phyloP scores from a whole-genome alignment of 2,797 vertebrate species.

The Enteromius mattozi region DNA sequence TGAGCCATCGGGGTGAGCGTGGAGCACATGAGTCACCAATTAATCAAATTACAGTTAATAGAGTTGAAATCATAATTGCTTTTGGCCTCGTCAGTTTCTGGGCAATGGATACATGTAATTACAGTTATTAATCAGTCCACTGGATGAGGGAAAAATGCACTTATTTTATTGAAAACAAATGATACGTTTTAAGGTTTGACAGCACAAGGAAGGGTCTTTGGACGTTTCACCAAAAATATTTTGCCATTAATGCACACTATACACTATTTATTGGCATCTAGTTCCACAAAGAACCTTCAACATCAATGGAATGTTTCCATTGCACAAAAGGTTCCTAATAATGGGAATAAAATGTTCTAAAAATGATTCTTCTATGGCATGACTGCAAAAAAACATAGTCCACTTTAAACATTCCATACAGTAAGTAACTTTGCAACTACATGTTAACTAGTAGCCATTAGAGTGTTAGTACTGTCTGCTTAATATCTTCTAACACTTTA shows the following conservation, averaged over 20 bases:
- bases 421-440: too few species aligned
- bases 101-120: slow-evolving; percentile 6
- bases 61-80: slow-evolving; percentile 27
- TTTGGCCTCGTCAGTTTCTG: slow-evolving; percentile 19
- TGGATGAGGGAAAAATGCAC: not conserved
- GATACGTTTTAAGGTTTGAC: not conserved
- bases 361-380: not conserved
- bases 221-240: not conserved
- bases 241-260: not conserved
- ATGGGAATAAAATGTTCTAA: not conserved
- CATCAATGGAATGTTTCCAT: not conserved
- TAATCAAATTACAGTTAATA: slow-evolving; percentile 43
- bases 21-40: slow-evolving; percentile 20
- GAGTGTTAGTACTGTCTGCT: too few species aligned
- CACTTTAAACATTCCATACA: too few species aligned
- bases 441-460: too few species aligned
- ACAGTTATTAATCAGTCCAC: slow-evolving; percentile 20
- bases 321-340: not conserved
- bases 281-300: not conserved
- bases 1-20: not conserved
- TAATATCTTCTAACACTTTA: too few species aligned
- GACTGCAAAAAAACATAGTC: not conserved
- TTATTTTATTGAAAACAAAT: not conserved
- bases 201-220: not conserved
- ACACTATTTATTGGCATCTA: not conserved